phyloP scores from a whole-genome alignment of 2,797 vertebrate species.

The Leptodactylus fallax region DNA sequence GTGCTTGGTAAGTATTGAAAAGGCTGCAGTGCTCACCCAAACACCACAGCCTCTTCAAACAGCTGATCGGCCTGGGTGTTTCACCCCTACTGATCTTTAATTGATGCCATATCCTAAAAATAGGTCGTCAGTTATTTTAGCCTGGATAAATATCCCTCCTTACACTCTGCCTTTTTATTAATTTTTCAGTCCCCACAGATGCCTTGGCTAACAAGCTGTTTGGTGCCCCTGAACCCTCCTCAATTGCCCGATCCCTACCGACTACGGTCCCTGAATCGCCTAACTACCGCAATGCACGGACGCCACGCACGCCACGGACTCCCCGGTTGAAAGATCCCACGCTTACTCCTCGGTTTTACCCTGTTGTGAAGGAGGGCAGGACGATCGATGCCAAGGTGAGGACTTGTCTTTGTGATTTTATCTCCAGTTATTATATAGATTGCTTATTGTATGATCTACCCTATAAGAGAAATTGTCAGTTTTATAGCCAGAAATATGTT shows the following conservation, averaged over 20 bases:
- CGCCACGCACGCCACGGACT: constrained; percentile 94
- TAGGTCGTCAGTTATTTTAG: too few species aligned
- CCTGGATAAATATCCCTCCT: neutral
- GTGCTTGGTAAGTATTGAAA: too few species aligned
- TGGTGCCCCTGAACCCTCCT: constrained; percentile 91
- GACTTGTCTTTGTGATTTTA: neutral
- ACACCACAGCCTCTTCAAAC: too few species aligned
- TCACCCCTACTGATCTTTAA: too few species aligned
- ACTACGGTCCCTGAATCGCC: constrained; percentile 97
- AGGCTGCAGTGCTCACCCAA: too few species aligned
- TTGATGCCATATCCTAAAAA: too few species aligned
- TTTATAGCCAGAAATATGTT: too few species aligned
- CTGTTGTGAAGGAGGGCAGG: constrained; percentile 95
- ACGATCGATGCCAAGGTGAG: constrained; percentile 93
- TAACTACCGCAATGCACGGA: constrained; percentile 90
- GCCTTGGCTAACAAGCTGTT: constrained; percentile 97
- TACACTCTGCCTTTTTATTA: neutral
- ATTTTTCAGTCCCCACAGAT: constrained; percentile 88
- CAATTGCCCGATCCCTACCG: constrained; percentile 91
- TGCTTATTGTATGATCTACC: too few species aligned
- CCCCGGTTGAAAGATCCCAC: constrained; percentile 92
- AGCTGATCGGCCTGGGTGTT: too few species aligned
- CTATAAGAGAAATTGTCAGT: too few species aligned
- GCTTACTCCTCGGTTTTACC: constrained; percentile 96
- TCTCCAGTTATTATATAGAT: neutral